These are phyloP conservation scores for Bombus confusus DNA, from an alignment of 1,140 invertebrate species.

Conservation along the genomic window DNA sequence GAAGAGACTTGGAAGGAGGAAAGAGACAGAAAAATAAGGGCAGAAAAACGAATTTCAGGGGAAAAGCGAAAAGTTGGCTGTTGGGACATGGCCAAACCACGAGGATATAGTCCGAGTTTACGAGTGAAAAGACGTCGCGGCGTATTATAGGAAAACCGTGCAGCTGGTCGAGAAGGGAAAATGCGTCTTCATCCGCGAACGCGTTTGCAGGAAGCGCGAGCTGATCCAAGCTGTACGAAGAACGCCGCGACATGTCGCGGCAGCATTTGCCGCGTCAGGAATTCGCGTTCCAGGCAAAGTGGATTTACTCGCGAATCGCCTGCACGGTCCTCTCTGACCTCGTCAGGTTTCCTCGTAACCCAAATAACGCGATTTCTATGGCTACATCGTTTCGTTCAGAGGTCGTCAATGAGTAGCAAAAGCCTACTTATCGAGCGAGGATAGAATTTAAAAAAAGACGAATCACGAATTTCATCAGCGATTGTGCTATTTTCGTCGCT, in stretches of 20 bases:
- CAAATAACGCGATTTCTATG: slow-evolving; percentile 46
- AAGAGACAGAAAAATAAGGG: not conserved
- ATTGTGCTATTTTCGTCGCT: no score
- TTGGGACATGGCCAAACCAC: slow-evolving; percentile 37
- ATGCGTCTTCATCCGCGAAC: not conserved
- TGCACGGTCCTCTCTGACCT: not conserved
- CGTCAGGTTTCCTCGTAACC: slow-evolving; percentile 44
- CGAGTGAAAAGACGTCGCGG: slow-evolving; percentile 17
- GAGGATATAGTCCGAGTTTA: slow-evolving; percentile 37
- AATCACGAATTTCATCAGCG: no score
- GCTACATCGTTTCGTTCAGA: not conserved
- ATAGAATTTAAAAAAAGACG: no score
- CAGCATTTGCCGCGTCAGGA: slow-evolving; percentile 44
- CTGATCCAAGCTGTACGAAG: not conserved
- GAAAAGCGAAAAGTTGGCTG: slow-evolving; percentile 16
- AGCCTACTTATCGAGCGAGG: no score
- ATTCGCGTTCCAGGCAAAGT: slow-evolving; percentile 35
- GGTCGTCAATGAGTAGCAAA: not conserved
- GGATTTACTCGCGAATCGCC: slow-evolving; percentile 43
- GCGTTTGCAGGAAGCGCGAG: not conserved
- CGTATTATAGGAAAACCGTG: slow-evolving; percentile 15
- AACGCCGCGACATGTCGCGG: not conserved
- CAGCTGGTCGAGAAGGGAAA: not conserved
- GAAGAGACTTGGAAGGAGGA: not conserved
- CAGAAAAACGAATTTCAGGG: no score